Conservation (phyloP, 2,113 vertebrate species). For the Neolamprologus sp. region DNA sequence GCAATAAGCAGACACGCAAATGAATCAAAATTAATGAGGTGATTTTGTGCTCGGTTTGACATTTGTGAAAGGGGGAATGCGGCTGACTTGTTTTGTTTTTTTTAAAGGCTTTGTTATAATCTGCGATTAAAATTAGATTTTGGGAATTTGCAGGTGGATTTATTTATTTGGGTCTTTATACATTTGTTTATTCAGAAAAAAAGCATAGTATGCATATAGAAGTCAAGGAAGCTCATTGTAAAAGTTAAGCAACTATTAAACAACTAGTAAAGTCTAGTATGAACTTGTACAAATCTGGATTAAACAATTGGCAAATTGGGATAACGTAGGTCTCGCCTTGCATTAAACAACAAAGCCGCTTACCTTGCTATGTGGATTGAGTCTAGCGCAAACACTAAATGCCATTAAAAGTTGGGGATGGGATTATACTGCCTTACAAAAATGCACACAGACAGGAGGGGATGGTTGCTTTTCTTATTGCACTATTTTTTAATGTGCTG, state of each 20-base stretch:
- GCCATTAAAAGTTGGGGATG: neutral
- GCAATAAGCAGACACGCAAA: neutral
- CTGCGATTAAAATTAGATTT: neutral
- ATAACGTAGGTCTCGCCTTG: neutral
- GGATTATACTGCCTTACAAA: neutral
- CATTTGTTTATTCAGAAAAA: neutral
- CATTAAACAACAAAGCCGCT: neutral
- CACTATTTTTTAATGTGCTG: neutral
- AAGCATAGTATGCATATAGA: neutral
- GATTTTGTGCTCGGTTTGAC: neutral
- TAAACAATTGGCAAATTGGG: neutral
- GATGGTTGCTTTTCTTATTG: neutral
- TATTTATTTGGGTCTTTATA: neutral
- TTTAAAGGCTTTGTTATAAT: neutral
- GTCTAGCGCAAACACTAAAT: neutral
- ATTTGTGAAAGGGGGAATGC: neutral
- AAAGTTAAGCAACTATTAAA: neutral
- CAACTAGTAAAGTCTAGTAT: neutral
- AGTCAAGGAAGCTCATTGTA: fast-evolving
- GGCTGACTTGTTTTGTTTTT: neutral
- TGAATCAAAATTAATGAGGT: neutral
- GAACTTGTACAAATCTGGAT: neutral
- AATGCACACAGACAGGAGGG: neutral
- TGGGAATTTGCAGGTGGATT: neutral
- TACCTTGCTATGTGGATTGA: neutral